phyloP scores from a whole-genome alignment of 2,113 vertebrate species.

The Percopsis transmontana region DNA sequence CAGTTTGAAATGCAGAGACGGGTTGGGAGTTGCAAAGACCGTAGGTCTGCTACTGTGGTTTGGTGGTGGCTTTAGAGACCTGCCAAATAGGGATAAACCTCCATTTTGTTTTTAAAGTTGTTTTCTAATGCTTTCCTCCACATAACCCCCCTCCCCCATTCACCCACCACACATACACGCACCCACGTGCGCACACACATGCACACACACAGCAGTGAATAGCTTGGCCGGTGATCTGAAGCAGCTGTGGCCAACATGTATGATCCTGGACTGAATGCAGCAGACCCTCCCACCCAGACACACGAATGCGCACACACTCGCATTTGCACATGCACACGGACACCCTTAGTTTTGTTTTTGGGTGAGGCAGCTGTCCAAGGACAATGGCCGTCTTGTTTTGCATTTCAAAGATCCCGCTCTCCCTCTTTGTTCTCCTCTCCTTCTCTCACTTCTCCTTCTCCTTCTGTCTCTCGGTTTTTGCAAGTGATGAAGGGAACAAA shows the following conservation, averaged over 20 bases:
- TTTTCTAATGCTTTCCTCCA: background rate
- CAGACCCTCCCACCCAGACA: slow-evolving; percentile 46
- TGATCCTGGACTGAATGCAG: slow-evolving; percentile 50
- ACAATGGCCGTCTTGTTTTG: slow-evolving; percentile 77
- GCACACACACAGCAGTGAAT: slow-evolving; percentile 17
- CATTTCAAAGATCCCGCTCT: slow-evolving; percentile 73
- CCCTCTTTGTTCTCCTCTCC: background rate
- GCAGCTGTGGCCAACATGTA: slow-evolving; percentile 60
- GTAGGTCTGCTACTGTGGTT: too few species aligned
- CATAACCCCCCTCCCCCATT: background rate
- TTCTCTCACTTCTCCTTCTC: background rate
- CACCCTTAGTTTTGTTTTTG: slow-evolving; percentile 55
- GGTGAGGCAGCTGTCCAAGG: slow-evolving; percentile 75
- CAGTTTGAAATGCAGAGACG: too few species aligned
- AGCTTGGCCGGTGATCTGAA: slow-evolving; percentile 62
- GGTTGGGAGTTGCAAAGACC: too few species aligned
- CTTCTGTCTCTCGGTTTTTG: slow-evolving; percentile 8
- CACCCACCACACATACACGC: slow-evolving; percentile 12
- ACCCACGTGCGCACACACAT: slow-evolving; percentile 2
- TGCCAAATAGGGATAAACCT: too few species aligned
- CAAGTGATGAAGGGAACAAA: slow-evolving; percentile 55
- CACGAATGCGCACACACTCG: slow-evolving; percentile 21
- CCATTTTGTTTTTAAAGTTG: too few species aligned
- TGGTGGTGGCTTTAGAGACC: too few species aligned
- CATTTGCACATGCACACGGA: slow-evolving; percentile 6